These are phyloP conservation scores for Corythornis madagascariensis DNA, from an alignment of 2,113 vertebrate species.

Conservation along the genomic window DNA sequence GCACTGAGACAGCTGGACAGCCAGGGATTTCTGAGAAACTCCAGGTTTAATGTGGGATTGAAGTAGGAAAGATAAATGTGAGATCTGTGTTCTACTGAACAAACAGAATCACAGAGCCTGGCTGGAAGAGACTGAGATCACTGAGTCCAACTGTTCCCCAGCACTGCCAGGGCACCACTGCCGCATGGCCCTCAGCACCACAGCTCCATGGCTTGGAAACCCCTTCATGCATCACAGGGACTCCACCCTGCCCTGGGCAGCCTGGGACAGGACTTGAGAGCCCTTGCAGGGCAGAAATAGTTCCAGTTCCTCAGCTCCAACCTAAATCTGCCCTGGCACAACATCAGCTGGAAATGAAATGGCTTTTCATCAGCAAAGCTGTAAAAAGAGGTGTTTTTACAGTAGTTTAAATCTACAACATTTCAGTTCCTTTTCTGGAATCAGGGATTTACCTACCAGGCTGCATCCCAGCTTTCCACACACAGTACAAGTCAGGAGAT, in stretches of 20 bases:
- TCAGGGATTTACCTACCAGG: background rate
- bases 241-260: too few relatives aligned
- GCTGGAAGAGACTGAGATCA: too few relatives aligned
- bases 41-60: background rate
- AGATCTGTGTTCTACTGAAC: background rate
- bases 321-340: too few relatives aligned
- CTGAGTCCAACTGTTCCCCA: too few relatives aligned
- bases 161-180: too few relatives aligned
- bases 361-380: background rate
- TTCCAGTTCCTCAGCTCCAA: too few relatives aligned
- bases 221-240: too few relatives aligned
- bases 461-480: background rate
- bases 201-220: too few relatives aligned
- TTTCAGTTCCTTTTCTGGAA: background rate
- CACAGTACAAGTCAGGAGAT: background rate
- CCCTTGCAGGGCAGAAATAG: too few relatives aligned
- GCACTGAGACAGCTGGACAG: background rate
- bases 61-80: background rate
- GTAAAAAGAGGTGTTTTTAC: background rate
- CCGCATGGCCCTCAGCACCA: too few relatives aligned
- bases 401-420: background rate
- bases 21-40: background rate
- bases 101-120: background rate
- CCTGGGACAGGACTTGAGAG: too few relatives aligned
- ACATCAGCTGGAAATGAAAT: background rate